Evolutionary conservation across 2,113 vertebrate species (phyloP).

Genomic region (Bujurquina vittata): DNA sequence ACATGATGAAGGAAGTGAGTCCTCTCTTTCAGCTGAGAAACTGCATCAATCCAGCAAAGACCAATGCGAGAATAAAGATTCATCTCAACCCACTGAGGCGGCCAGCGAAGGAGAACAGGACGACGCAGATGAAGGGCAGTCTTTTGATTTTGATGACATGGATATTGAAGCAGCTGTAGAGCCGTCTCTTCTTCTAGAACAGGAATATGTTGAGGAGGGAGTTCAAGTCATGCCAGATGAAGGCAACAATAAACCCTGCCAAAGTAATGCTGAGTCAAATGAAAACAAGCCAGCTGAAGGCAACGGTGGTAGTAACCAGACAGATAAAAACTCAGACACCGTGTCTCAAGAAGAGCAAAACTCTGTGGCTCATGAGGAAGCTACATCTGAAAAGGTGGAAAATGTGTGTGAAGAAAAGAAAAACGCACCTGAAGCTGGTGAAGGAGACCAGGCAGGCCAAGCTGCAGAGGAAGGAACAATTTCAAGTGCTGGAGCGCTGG

Average conservation of each 20-base stretch:
- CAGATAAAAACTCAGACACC: not conserved
- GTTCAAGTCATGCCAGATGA: slow-evolving; percentile 24
- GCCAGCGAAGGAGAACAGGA: slow-evolving; percentile 24
- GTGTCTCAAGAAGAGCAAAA: not conserved
- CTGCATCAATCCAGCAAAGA: not conserved
- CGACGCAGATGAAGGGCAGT: slow-evolving; percentile 53
- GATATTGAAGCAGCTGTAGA: slow-evolving; percentile 46
- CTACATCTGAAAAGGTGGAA: not conserved
- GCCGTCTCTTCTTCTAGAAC: not conserved
- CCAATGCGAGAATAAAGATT: not conserved
- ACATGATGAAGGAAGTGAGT: not conserved
- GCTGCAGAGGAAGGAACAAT: not conserved
- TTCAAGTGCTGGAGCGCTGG: not conserved
- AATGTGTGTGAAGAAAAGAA: not conserved
- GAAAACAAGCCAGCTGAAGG: not conserved
- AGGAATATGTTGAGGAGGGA: slow-evolving; percentile 33
- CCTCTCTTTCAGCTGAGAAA: not conserved
- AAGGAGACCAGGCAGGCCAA: not conserved
- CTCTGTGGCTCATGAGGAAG: not conserved
- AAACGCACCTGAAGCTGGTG: not conserved
- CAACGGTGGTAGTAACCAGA: not conserved
- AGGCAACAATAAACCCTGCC: not conserved
- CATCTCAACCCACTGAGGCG: not conserved
- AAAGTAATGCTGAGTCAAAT: not conserved
- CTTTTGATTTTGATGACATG: slow-evolving; percentile 75